phyloP scores from a whole-genome alignment of 2,113 vertebrate species.

The Microcebus tavaratra region DNA sequence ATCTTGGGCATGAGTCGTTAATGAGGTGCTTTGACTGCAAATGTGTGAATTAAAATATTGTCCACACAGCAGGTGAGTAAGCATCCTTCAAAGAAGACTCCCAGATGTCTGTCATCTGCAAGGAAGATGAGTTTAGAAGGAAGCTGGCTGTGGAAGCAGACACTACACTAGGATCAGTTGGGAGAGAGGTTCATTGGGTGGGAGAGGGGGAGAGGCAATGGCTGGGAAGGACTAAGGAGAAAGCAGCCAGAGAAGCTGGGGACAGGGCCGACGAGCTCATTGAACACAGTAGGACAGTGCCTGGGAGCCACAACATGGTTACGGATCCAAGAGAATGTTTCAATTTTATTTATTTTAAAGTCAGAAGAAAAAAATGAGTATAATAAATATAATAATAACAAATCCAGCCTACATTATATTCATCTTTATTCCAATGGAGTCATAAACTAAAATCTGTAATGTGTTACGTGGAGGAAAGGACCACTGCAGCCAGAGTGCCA shows the following conservation, averaged over 20 bases:
- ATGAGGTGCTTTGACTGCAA: background rate
- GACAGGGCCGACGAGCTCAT: fast-evolving
- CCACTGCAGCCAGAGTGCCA: background rate
- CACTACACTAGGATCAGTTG: background rate
- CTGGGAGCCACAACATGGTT: background rate
- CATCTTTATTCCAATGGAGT: background rate
- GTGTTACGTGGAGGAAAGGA: background rate
- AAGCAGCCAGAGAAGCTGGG: background rate
- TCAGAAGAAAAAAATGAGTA: background rate
- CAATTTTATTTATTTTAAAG: conserved; percentile 29
- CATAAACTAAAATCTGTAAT: background rate
- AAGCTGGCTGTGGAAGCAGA: background rate
- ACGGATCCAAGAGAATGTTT: background rate
- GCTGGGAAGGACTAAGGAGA: background rate
- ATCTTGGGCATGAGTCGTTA: background rate
- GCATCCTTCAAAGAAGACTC: background rate
- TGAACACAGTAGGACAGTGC: too few species aligned
- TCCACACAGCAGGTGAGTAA: conserved; percentile 22
- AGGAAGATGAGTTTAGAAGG: background rate
- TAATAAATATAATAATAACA: background rate
- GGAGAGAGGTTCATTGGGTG: background rate
- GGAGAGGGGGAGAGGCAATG: too few species aligned
- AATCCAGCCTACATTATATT: background rate
- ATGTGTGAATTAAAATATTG: background rate
- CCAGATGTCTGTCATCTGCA: background rate